These are phyloP conservation scores for Zoanthus solanderi DNA, from an alignment of 92 coral and sea anemone species.

Conservation along the genomic window DNA sequence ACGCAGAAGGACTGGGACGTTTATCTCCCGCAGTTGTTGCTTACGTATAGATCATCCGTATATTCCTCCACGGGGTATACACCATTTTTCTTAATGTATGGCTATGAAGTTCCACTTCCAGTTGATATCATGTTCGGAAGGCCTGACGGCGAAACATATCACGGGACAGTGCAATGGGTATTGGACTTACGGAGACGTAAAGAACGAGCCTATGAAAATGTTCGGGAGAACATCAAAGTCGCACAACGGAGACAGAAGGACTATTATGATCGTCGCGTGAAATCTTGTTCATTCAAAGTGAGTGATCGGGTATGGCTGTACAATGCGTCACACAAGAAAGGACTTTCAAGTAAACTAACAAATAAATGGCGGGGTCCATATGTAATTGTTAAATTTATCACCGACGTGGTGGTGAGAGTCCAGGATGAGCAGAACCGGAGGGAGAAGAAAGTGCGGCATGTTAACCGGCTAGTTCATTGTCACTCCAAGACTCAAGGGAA, in stretches of 20 bases:
- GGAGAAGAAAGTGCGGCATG: conserved; percentile 33
- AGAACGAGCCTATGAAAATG: not conserved
- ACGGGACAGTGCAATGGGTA: conserved; percentile 11
- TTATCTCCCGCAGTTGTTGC: conserved; percentile 33
- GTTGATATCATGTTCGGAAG: conserved; percentile 37
- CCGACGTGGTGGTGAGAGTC: conserved; percentile 14
- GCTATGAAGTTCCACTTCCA: conserved; percentile 13
- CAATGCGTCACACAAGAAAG: conserved; percentile 29
- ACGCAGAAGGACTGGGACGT: conserved; percentile 27
- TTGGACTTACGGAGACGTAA: not conserved
- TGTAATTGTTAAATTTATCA: conserved; percentile 13
- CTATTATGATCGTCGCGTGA: conserved; percentile 19
- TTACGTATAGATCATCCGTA: conserved; percentile 18
- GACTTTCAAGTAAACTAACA: conserved; percentile 7
- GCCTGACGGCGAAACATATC: not conserved
- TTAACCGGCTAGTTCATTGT: conserved; percentile 15
- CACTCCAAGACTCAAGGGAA: not conserved
- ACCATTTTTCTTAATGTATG: conserved; percentile 10
- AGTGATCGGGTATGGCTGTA: conserved; percentile 17
- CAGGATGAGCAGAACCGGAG: conserved; percentile 3
- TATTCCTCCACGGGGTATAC: conserved; percentile 1
- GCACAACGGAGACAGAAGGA: conserved; percentile 13
- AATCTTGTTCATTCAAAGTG: conserved; percentile 17
- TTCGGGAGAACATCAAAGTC: not conserved
- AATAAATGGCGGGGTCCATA: conserved; percentile 26